phyloP scores from a whole-genome alignment of 2,113 vertebrate genomes.

The Dicaeum eximium region DNA sequence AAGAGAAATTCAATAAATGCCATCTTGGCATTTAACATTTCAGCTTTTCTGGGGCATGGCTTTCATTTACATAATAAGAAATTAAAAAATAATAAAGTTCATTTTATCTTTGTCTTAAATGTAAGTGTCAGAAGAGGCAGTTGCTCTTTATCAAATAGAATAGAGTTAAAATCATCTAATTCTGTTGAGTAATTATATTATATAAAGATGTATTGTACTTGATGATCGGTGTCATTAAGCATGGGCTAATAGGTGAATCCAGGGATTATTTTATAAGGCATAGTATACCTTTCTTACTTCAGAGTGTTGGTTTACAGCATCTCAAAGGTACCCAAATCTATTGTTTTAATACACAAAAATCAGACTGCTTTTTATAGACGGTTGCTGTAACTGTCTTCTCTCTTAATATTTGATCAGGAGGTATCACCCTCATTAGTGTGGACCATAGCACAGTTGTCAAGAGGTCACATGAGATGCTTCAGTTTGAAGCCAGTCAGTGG shows the following conservation, averaged over 20 bases:
- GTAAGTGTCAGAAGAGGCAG: background rate
- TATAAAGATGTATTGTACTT: background rate
- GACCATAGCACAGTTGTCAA: accelerated
- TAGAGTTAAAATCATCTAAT: background rate
- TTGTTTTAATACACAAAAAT: background rate
- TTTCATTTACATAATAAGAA: background rate
- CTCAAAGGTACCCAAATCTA: background rate
- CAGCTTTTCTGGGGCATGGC: background rate
- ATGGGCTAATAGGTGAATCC: background rate
- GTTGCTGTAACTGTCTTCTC: background rate
- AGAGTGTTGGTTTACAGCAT: background rate
- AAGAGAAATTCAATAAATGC: background rate
- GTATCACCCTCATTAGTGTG: background rate
- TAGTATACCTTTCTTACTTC: background rate
- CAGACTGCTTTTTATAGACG: background rate
- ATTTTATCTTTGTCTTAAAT: background rate
- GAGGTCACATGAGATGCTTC: background rate
- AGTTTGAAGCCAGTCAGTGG: background rate
- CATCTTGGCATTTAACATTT: background rate
- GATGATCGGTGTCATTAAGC: background rate
- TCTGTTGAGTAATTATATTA: background rate
- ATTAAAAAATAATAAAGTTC: background rate
- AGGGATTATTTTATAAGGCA: background rate
- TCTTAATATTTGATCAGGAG: background rate
- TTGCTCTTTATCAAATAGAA: background rate